phyloP scores from a whole-genome alignment of 2,888 invertebrate genomes.

The Lordiphosa fenestrarum region DNA sequence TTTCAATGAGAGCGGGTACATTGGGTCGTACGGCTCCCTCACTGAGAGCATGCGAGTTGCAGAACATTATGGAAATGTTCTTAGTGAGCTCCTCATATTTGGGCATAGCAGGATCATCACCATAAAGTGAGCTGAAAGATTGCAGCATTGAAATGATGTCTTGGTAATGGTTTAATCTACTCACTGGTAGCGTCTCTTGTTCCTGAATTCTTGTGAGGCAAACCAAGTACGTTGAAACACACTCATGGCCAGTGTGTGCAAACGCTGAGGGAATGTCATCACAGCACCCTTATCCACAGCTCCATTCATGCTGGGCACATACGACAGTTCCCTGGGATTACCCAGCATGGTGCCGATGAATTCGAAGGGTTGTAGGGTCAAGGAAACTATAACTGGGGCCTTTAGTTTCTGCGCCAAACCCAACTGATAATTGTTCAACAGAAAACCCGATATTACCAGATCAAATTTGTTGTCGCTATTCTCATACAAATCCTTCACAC shows the following conservation, averaged over 20 bases:
- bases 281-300: constrained; percentile 24
- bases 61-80: constrained; percentile 65
- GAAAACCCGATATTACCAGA: constrained; percentile 72
- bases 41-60: constrained; percentile 69
- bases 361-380: constrained; percentile 44
- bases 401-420: constrained; percentile 72
- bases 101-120: constrained; percentile 40
- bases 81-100: constrained; percentile 34
- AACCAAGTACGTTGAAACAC: constrained; percentile 13
- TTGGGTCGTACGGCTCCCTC: constrained; percentile 72
- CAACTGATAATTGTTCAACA: constrained; percentile 71
- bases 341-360: no score
- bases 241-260: constrained; percentile 33
- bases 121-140: constrained; percentile 16
- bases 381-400: constrained; percentile 61
- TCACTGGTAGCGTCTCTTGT: constrained; percentile 46
- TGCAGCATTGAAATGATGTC: no score
- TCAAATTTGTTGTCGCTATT: constrained; percentile 67
- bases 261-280: constrained; percentile 49
- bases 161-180: background rate
- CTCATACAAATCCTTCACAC: constrained; percentile 64
- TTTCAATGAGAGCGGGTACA: constrained; percentile 72
- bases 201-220: constrained; percentile 14
- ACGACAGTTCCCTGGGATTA: constrained; percentile 61
- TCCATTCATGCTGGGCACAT: constrained; percentile 51